phyloP scores from a whole-genome alignment of 2,113 vertebrate species.

The Cebidichthys violaceus region DNA sequence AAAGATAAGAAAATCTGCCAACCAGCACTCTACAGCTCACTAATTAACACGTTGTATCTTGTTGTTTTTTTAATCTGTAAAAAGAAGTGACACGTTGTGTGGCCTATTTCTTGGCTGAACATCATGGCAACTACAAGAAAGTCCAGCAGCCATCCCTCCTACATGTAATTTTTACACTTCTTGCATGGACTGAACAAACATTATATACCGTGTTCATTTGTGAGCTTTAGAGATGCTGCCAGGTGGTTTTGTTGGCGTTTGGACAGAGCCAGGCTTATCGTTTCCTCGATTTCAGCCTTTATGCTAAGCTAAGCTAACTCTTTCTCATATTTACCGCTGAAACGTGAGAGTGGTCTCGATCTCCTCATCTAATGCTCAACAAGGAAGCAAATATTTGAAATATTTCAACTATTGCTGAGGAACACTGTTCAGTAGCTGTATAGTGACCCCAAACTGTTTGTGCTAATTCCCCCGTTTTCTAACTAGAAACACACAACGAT shows the following conservation, averaged over 20 bases:
- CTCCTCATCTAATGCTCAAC: not conserved
- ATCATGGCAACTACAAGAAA: not conserved
- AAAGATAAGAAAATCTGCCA: not conserved
- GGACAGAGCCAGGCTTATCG: not conserved
- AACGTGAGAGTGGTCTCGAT: not conserved
- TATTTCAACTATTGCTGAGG: not conserved
- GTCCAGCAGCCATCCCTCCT: no score
- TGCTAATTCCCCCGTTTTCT: not conserved
- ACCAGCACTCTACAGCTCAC: not conserved
- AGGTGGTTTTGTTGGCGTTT: not conserved
- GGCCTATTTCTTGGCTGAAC: not conserved
- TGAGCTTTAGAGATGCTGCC: not conserved
- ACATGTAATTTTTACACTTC: not conserved
- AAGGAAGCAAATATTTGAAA: not conserved
- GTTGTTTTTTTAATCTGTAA: not conserved
- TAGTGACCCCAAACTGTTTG: not conserved
- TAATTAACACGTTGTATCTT: no score
- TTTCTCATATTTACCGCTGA: not conserved
- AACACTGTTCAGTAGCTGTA: not conserved
- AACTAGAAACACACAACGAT: not conserved
- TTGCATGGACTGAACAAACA: not conserved
- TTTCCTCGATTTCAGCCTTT: slow-evolving; percentile 1
- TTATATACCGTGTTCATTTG: not conserved
- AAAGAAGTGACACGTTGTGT: not conserved
- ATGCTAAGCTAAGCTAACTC: slow-evolving; percentile 15